Conservation (phyloP, 2,113 vertebrate species). For the Pleuronectes platessa region DNA sequence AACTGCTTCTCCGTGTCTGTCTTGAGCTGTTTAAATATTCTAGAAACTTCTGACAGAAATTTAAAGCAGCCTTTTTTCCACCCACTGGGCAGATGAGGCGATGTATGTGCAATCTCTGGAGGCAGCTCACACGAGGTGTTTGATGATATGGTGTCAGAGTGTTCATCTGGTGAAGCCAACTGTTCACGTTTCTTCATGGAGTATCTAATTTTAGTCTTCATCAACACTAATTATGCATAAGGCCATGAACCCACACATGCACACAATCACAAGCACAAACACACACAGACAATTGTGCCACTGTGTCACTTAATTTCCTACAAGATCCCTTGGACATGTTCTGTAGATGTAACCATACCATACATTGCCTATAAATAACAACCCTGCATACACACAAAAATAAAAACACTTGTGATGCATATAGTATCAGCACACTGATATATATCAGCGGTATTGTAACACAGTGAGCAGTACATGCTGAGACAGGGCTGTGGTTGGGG, state of each 20-base stretch:
- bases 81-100: conserved; percentile 1
- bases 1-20: background rate
- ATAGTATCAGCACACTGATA: background rate
- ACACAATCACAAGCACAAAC: background rate
- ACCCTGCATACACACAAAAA: background rate
- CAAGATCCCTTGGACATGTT: conserved; percentile 14
- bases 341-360: conserved; percentile 8
- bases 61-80: conserved; percentile 5
- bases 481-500: background rate
- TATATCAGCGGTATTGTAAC: background rate
- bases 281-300: background rate
- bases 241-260: background rate
- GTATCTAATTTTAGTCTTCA: conserved; percentile 14
- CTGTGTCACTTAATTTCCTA: conserved; percentile 2
- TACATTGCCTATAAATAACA: background rate
- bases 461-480: background rate
- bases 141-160: conserved; percentile 10
- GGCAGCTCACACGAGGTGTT: conserved; percentile 14
- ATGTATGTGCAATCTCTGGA: background rate
- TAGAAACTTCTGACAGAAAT: conserved; percentile 26
- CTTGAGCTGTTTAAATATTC: background rate
- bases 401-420: background rate
- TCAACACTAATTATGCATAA: conserved; percentile 32
- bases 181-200: conserved; percentile 32
- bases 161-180: conserved; percentile 40